Conservation (phyloP, 2,797 vertebrate genomes). For the Dicrostonyx torquatus region DNA sequence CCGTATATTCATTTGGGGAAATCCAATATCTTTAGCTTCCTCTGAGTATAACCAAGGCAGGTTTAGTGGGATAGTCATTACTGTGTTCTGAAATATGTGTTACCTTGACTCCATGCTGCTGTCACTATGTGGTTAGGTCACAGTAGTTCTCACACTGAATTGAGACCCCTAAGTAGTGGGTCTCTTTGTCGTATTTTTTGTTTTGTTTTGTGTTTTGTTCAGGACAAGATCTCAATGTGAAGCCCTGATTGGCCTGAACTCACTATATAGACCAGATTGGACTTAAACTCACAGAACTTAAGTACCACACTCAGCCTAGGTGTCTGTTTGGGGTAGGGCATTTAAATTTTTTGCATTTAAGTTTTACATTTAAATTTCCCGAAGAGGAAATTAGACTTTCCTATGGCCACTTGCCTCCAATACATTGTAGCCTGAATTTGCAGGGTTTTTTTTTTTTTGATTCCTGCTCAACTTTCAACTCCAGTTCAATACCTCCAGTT, state of each 20-base stretch:
- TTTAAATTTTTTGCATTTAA: neutral
- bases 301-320: neutral
- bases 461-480: neutral
- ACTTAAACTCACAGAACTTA: neutral
- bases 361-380: neutral
- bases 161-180: neutral
- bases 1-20: neutral
- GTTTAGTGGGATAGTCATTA: neutral
- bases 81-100: neutral
- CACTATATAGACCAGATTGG: neutral
- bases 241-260: neutral
- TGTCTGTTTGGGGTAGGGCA: neutral
- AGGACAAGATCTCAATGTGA: neutral
- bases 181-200: neutral
- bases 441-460: neutral
- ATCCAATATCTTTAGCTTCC: neutral
- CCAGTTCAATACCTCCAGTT: neutral
- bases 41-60: neutral
- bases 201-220: neutral
- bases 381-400: neutral
- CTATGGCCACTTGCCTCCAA: neutral
- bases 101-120: too few species aligned
- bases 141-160: neutral
- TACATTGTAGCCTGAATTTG: neutral
- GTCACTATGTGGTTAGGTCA: neutral